These are phyloP conservation scores for Tiliqua scincoides DNA, from an alignment of 2,113 vertebrate species.

Conservation along the genomic window DNA sequence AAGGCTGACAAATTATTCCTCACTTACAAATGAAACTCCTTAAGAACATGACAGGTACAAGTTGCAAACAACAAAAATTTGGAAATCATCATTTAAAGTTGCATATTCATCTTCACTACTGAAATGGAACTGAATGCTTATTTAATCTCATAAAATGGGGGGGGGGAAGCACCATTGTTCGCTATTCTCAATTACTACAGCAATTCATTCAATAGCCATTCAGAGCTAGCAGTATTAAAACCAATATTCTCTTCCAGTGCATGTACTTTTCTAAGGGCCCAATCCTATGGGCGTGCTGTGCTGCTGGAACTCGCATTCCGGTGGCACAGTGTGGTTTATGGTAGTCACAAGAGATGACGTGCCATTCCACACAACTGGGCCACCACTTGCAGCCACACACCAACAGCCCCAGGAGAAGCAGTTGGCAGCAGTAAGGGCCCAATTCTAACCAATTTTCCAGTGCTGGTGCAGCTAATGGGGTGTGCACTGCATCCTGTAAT, in stretches of 20 bases:
- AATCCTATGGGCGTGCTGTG: no score
- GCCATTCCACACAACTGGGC: no score
- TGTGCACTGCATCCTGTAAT: no score
- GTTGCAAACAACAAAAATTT: conserved; percentile 15
- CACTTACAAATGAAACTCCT: conserved; percentile 50
- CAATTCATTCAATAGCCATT: background rate
- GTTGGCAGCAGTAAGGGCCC: no score
- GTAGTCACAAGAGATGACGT: no score
- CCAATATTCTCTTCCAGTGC: background rate
- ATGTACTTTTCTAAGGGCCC: background rate
- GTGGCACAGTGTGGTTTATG: no score
- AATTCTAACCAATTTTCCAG: background rate
- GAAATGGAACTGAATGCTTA: background rate
- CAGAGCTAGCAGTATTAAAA: background rate
- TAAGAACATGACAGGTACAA: conserved; percentile 34
- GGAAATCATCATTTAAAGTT: conserved; percentile 32
- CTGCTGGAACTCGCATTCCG: no score
- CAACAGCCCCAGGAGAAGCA: no score
- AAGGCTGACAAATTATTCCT: conserved; percentile 34
- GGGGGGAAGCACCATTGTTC: background rate
- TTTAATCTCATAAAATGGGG: background rate
- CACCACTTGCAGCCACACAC: no score
- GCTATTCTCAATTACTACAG: background rate
- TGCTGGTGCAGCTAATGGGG: no score
- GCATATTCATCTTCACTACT: conserved; percentile 46